These are phyloP conservation scores for Ochropacha duplaris DNA, from an alignment of 2,888 invertebrate genomes.

Conservation along the genomic window DNA sequence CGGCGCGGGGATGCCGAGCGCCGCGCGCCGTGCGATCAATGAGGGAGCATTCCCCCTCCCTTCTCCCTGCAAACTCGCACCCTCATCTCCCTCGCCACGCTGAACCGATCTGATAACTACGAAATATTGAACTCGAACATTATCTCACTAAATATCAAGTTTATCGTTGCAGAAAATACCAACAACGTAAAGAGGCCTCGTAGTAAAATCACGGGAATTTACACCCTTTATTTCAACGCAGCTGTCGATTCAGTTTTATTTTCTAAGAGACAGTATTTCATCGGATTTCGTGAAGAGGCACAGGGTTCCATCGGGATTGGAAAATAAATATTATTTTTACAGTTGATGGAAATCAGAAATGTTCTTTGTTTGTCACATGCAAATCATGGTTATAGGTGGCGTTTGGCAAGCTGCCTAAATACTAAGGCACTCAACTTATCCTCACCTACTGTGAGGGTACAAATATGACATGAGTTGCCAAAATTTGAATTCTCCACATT, in stretches of 20 bases:
- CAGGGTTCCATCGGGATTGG: too few species aligned
- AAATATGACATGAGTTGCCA: too few species aligned
- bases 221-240: not conserved
- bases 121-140: slow-evolving; percentile 54
- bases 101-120: slow-evolving; percentile 59
- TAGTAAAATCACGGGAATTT: slow-evolving; percentile 15
- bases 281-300: too few species aligned
- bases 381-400: not conserved
- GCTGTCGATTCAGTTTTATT: not conserved
- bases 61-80: slow-evolving; percentile 13
- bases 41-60: slow-evolving; percentile 56
- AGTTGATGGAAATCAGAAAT: not conserved
- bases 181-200: slow-evolving; percentile 9
- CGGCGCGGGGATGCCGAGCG: slow-evolving; percentile 62
- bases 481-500: too few species aligned
- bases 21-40: slow-evolving; percentile 73
- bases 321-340: too few species aligned
- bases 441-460: not conserved
- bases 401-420: not conserved
- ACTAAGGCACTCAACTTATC: not conserved
- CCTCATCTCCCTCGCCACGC: slow-evolving; percentile 33
- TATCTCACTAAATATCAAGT: slow-evolving; percentile 13
- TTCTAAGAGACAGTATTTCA: too few species aligned
- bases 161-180: not conserved
- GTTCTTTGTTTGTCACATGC: not conserved